Conservation (phyloP, 2,797 vertebrate genomes). For the Eidolon dupreanum region DNA sequence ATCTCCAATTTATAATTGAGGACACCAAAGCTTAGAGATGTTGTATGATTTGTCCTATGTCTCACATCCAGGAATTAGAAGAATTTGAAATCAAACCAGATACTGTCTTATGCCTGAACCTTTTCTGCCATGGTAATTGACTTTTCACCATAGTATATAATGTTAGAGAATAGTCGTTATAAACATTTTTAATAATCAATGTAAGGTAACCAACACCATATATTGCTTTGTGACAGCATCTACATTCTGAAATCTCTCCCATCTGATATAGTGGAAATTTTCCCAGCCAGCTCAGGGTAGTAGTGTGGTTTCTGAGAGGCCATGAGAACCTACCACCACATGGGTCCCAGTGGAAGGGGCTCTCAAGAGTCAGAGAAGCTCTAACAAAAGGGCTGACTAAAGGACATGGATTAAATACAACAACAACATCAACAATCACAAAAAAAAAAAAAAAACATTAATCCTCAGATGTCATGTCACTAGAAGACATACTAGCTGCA, state of each 20-base stretch:
- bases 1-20: neutral
- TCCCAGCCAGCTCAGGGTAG: neutral
- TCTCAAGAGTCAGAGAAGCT: neutral
- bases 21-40: neutral
- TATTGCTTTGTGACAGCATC: neutral
- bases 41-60: neutral
- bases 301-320: neutral
- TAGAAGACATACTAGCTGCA: neutral
- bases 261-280: neutral
- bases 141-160: neutral
- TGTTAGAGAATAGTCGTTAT: neutral
- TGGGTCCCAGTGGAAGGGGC: neutral
- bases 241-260: neutral
- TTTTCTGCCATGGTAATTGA: neutral
- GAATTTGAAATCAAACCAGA: conserved; percentile 24
- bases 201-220: neutral
- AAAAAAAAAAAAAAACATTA: neutral
- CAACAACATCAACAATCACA: neutral
- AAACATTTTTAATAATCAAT: neutral
- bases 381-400: neutral
- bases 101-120: neutral
- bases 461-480: neutral
- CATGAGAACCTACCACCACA: neutral
- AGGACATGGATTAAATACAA: neutral
- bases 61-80: neutral